Conservation (phyloP, 2,888 invertebrate species). For the Drosophila nr. fundita region DNA sequence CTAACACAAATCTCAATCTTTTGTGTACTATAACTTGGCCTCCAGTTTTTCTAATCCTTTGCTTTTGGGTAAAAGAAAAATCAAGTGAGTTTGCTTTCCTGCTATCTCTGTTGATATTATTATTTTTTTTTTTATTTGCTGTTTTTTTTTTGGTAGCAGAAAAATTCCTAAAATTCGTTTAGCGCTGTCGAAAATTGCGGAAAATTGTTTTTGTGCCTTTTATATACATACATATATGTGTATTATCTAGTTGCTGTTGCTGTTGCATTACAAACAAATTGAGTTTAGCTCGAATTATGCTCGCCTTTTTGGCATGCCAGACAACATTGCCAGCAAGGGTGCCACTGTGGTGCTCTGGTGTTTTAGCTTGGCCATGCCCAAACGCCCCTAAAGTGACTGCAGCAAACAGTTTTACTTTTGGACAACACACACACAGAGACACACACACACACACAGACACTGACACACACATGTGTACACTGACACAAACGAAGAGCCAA, state of each 20-base stretch:
- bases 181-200: slow-evolving; percentile 71
- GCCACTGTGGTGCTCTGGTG: slow-evolving; percentile 6
- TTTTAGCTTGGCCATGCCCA: slow-evolving; percentile 57
- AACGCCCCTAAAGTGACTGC: slow-evolving; percentile 68
- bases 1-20: slow-evolving; percentile 36
- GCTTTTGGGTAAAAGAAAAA: slow-evolving; percentile 24
- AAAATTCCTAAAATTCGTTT: slow-evolving; percentile 70
- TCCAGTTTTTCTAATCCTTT: slow-evolving; percentile 20
- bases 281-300: slow-evolving; percentile 77
- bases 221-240: slow-evolving; percentile 28
- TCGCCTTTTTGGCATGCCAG: slow-evolving; percentile 54
- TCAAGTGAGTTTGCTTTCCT: slow-evolving; percentile 13
- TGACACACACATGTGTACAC: slow-evolving; percentile 1
- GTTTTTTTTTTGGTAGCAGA: slow-evolving; percentile 8
- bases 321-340: slow-evolving; percentile 28
- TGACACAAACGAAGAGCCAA: slow-evolving; percentile 50
- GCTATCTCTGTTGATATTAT: slow-evolving; percentile 3
- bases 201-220: slow-evolving; percentile 59
- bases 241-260: slow-evolving; percentile 53
- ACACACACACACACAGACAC: background rate
- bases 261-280: slow-evolving; percentile 69
- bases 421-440: slow-evolving; percentile 19
- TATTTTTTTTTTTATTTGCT: background rate
- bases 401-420: slow-evolving; percentile 75
- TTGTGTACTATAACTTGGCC: slow-evolving; percentile 23